Evolutionary conservation across 23 tunicate species (phyloP).

Genomic region (Styela plicata): DNA sequence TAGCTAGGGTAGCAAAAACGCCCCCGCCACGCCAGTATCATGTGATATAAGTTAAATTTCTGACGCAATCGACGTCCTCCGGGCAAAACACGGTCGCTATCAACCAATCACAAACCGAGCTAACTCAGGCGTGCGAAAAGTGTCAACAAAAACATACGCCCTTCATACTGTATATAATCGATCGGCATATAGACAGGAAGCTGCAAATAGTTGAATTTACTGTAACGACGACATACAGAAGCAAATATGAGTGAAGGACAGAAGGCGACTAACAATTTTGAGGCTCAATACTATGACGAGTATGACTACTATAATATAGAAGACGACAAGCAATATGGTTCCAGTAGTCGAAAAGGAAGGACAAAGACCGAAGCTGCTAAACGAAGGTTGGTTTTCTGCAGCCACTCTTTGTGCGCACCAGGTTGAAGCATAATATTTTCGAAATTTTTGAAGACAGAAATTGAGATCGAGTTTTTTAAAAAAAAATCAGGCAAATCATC

Average conservation of each 20-base stretch:
- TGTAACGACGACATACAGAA: too few species aligned
- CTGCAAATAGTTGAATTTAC: not conserved
- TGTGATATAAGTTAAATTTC: not conserved
- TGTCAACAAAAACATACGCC: conserved; percentile 9
- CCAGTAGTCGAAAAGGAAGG: conserved; percentile 52
- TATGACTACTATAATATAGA: conserved; percentile 57
- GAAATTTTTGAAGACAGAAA: too few species aligned
- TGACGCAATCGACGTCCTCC: conserved; percentile 15
- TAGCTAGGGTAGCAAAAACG: not conserved
- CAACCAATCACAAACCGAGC: conserved; percentile 23
- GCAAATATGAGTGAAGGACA: not conserved
- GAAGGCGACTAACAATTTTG: conserved; percentile 40
- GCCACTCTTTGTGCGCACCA: too few species aligned
- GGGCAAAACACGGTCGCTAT: conserved; percentile 13
- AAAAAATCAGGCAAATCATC: too few species aligned
- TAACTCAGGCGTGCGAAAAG: not conserved
- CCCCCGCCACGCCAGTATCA: conserved; percentile 18
- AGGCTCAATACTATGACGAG: conserved; percentile 57
- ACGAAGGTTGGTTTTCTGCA: conserved; percentile 47
- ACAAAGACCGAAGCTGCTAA: conserved; percentile 39
- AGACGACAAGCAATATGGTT: conserved; percentile 10
- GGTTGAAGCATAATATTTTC: too few species aligned
- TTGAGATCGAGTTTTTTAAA: too few species aligned
- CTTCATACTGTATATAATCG: too few species aligned
- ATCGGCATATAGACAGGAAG: conserved; percentile 14